A percentile compares a stretch with the other conserved stretches of the same genome.
Evolutionary conservation across 2,888 invertebrate genomes (phyloP).

Genomic region (Tetragonisca angustula): DNA sequence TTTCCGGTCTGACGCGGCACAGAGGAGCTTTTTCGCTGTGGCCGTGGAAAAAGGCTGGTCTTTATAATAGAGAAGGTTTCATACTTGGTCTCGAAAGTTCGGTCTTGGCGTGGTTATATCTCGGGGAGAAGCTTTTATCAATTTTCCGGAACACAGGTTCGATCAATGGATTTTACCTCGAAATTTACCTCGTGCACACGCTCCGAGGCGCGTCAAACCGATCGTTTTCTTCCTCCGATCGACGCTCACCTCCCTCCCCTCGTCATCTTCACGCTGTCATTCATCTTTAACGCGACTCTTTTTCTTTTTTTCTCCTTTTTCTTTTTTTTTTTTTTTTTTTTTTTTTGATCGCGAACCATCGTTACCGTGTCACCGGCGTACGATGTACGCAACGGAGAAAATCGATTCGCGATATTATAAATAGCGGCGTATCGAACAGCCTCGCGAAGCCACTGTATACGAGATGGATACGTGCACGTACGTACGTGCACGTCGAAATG

Average conservation of each 20-base stretch:
- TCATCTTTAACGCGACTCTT: too few species aligned
- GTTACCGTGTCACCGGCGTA: too few species aligned
- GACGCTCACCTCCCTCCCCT: too few species aligned
- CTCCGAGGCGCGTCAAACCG: not conserved
- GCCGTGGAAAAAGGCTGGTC: slow-evolving; percentile 17
- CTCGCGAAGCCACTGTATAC: too few species aligned
- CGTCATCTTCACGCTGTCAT: too few species aligned
- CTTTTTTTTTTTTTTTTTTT: not conserved
- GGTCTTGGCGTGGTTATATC: slow-evolving; percentile 13
- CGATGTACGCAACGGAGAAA: too few species aligned
- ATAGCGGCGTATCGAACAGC: too few species aligned
- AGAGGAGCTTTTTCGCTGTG: slow-evolving; percentile 2
- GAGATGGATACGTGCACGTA: too few species aligned
- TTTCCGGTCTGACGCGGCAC: slow-evolving; percentile 39
- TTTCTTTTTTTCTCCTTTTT: too few species aligned
- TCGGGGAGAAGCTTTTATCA: slow-evolving; percentile 33
- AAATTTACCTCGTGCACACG: not conserved
- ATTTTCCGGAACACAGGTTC: slow-evolving; percentile 41
- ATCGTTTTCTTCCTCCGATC: slow-evolving; percentile 11
- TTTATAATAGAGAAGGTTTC: slow-evolving; percentile 27
- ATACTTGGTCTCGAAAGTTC: slow-evolving; percentile 22
- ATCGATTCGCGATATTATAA: too few species aligned
- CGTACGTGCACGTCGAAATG: too few species aligned
- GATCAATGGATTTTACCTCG: slow-evolving; percentile 7
- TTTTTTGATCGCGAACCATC: too few species aligned